These are phyloP conservation scores for Magallana ariakensis DNA, from an alignment of 1,140 invertebrate species.

Conservation along the genomic window DNA sequence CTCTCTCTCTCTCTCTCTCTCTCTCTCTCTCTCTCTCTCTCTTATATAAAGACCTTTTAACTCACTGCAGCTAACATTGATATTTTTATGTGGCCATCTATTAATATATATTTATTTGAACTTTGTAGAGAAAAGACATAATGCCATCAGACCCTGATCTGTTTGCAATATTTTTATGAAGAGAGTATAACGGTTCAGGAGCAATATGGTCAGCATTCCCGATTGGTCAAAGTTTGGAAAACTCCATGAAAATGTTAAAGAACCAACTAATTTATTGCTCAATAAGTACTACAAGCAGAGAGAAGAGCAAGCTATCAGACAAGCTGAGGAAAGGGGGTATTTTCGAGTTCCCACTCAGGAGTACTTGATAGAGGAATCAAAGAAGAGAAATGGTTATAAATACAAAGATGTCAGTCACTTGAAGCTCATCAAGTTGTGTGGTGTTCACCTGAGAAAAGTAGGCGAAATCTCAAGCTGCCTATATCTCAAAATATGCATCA, in stretches of 20 bases:
- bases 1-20: too few relatives aligned
- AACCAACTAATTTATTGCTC: slow-evolving; percentile 59
- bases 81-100: too few relatives aligned
- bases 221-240: slow-evolving; percentile 75
- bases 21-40: too few relatives aligned
- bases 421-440: slow-evolving; percentile 63
- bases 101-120: background rate
- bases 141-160: too few relatives aligned
- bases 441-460: slow-evolving; percentile 70
- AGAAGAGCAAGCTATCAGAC: slow-evolving; percentile 70
- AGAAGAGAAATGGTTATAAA: slow-evolving; percentile 43
- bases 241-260: slow-evolving; percentile 59
- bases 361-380: slow-evolving; percentile 59
- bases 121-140: too few relatives aligned
- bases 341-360: slow-evolving; percentile 68
- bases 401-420: slow-evolving; percentile 60
- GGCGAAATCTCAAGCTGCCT: slow-evolving; percentile 73
- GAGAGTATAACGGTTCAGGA: background rate
- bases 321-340: slow-evolving; percentile 73
- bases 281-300: slow-evolving; percentile 71
- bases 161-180: background rate
- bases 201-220: slow-evolving; percentile 76
- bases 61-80: too few relatives aligned
- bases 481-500: slow-evolving; percentile 73
- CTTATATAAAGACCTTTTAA: too few relatives aligned